These are phyloP conservation scores for Girardia tigrina DNA, from an alignment of 2,888 invertebrate species.

Conservation along the genomic window DNA sequence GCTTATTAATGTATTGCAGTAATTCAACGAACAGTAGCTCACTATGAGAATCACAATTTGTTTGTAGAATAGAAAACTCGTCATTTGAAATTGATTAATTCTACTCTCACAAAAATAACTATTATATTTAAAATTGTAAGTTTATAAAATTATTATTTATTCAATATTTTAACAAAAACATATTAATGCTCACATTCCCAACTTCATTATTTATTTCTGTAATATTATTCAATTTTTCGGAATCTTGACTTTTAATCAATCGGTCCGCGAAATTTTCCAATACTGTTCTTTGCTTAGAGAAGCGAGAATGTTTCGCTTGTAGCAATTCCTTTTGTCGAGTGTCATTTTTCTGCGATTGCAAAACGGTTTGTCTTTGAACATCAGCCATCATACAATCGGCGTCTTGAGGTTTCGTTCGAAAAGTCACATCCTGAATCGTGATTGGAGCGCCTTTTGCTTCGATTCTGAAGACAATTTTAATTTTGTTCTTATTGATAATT, in stretches of 20 bases:
- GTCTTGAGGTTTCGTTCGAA: constrained; percentile 39
- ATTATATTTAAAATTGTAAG: too few species aligned
- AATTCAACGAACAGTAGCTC: too few species aligned
- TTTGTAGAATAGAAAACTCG: too few species aligned
- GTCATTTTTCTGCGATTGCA: constrained; percentile 21
- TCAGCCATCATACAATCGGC: constrained; percentile 37
- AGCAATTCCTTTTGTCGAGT: constrained; percentile 24
- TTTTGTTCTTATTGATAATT: too few species aligned
- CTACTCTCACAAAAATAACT: too few species aligned
- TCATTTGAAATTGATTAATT: too few species aligned
- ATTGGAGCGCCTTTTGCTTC: constrained; percentile 41
- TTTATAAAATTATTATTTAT: too few species aligned
- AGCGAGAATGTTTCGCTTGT: constrained; percentile 2
- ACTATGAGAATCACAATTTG: too few species aligned
- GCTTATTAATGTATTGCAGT: too few species aligned
- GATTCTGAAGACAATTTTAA: constrained; percentile 40
- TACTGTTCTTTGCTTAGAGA: constrained; percentile 42
- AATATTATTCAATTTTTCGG: background rate
- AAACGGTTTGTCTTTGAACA: constrained; percentile 13
- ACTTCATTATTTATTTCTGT: background rate
- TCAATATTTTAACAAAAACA: too few species aligned
- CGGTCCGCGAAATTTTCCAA: constrained; percentile 43
- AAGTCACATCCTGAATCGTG: constrained; percentile 41
- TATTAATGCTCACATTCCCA: background rate
- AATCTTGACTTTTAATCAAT: constrained; percentile 30